Conservation (phyloP, 1,140 invertebrate species). For the Plutomurus gul region DNA sequence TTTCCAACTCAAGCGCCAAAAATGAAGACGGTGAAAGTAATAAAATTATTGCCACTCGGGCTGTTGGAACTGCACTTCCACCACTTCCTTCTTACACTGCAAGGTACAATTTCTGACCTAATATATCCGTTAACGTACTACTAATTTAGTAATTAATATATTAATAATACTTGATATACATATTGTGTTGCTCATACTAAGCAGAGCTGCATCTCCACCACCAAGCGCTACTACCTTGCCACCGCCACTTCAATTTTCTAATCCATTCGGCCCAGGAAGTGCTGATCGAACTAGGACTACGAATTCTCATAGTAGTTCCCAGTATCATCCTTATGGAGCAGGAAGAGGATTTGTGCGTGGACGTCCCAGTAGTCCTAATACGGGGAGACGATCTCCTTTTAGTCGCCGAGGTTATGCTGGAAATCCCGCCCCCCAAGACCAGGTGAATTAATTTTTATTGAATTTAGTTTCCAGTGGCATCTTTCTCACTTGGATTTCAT, state of each 20-base stretch:
- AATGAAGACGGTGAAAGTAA: no score
- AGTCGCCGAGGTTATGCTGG: neutral
- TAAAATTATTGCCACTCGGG: no score
- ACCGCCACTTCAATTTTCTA: no score
- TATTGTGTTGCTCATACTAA: neutral
- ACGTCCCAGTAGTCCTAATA: neutral
- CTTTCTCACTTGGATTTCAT: neutral
- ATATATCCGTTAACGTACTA: neutral
- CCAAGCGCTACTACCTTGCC: no score
- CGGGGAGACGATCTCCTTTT: constrained; percentile 4
- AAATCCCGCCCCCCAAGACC: neutral
- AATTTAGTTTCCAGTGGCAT: neutral
- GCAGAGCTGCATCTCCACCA: neutral
- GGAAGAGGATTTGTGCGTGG: neutral
- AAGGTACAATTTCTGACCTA: neutral
- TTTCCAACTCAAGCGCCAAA: no score
- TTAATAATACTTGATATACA: neutral
- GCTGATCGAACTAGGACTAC: no score
- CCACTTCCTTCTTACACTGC: neutral
- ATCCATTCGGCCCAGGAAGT: no score
- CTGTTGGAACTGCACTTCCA: neutral
- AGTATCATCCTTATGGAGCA: neutral
- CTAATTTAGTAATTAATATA: neutral
- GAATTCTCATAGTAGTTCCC: neutral
- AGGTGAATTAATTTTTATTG: constrained; percentile 1